A percentile compares a stretch with the other conserved stretches of the same genome.
Evolutionary conservation across 2,113 vertebrate species (phyloP).

Genomic region (Phyllopteryx taeniolatus): DNA sequence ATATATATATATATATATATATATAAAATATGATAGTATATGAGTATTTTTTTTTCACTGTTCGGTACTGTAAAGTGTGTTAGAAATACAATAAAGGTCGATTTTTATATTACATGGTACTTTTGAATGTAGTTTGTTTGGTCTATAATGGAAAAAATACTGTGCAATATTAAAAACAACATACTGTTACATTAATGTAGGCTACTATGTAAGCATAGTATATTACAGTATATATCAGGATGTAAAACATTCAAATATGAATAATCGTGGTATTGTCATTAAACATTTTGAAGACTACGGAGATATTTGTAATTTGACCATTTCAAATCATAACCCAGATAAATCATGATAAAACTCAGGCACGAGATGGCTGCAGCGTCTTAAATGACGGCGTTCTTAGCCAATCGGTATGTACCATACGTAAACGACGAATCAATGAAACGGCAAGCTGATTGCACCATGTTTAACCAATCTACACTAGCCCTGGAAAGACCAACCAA

Average conservation of each 20-base stretch:
- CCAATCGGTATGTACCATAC: not conserved
- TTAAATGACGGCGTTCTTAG: not conserved
- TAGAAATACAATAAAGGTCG: conserved; percentile 81
- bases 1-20: too few relatives aligned
- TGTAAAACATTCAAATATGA: too few relatives aligned
- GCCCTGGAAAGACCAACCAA: conserved; percentile 42
- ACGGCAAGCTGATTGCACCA: not conserved
- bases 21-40: conserved; percentile 71
- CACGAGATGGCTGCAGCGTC: conserved; percentile 55
- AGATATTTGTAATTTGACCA: not conserved
- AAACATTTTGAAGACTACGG: not conserved
- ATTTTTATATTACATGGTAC: conserved; percentile 73
- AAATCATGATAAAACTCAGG: not conserved
- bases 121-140: not conserved
- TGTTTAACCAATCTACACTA: conserved; percentile 30
- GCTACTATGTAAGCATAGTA: too few relatives aligned
- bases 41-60: conserved; percentile 82
- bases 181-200: too few relatives aligned
- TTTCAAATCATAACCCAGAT: not conserved
- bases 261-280: too few relatives aligned
- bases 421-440: not conserved
- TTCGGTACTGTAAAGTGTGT: conserved; percentile 84
- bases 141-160: not conserved
- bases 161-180: not conserved
- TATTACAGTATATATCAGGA: too few relatives aligned